Base-by-base conservation (phyloP, 2,888 invertebrate genomes). In the Prosapia bicincta region DNA sequence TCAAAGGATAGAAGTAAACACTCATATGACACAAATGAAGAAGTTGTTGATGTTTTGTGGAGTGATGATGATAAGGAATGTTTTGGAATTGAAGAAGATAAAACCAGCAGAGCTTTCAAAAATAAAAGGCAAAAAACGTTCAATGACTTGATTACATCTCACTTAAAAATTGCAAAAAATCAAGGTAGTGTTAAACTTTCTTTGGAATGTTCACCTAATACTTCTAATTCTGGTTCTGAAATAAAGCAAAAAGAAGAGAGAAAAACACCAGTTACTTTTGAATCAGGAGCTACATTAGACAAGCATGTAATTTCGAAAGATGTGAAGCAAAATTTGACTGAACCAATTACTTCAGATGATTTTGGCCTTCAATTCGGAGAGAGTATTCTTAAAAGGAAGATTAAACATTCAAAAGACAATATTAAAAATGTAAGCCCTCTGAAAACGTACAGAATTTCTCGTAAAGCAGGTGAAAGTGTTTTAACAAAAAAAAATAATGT, bases 31-130 rank as follows among this genome's bases (percentile, higher is more conserved):
- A 13, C 38, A 5, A 38, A 13, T 13, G 38, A 38, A 38, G 38
- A 38, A 13, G 38, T 38, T 20, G 20, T 20, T 74, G 69, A 74
- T 23, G 26, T n/a, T 23, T 54, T 74, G 24, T 74, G 54, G 43
- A 24, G 54, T n/a, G 74, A 74, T 54, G 74, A 74, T 69, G 74
- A 74, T 54, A 74, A 74, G 23, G 74, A 74, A 69, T 69, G 69
- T 68, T 74, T 74, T 74, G 74, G 74, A 15, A 67, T 74, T 38
- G 28, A 74, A 13, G 28, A 20, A 43, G 68, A 23, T 30, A 30
- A 70, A 32, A 28, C 26, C 23, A 25, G 26, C 38, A 7, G 38
- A n/a, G 26, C 28, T 25, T 23, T 24, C 1, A n/a, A n/a, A 26
- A 38, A 32, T 24, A 68, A 68, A 9, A 68, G 20, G 1, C 68